Percentiles rank a stretch among this genome's conserved stretches.
phyloP scores from a whole-genome alignment of 2,797 vertebrate species.

The Molossus molossus region DNA sequence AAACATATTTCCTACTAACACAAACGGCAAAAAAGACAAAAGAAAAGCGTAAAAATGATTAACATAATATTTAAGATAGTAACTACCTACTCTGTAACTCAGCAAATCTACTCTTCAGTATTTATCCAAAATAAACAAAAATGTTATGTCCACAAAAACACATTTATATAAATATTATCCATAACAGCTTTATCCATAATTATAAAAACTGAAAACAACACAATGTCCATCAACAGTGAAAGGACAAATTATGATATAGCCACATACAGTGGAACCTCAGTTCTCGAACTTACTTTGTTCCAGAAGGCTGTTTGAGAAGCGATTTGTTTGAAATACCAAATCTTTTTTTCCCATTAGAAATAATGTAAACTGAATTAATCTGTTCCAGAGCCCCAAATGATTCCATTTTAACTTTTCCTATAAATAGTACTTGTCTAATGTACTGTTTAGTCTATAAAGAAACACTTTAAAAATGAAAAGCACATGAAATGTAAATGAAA shows the following conservation, averaged over 20 bases:
- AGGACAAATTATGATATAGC: background rate
- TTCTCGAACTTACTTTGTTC: too few species aligned
- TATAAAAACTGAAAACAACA: background rate
- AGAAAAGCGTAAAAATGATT: background rate
- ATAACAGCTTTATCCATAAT: background rate
- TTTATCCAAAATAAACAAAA: conserved; percentile 10
- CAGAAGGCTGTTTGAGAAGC: too few species aligned
- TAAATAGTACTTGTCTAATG: background rate
- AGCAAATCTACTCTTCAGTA: background rate
- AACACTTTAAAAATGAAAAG: background rate
- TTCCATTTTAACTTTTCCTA: background rate
- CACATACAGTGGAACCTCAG: background rate
- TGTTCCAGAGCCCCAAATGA: background rate
- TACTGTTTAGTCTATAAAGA: background rate
- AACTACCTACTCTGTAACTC: background rate
- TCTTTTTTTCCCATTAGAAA: too few species aligned
- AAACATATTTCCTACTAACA: background rate
- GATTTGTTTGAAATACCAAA: too few species aligned
- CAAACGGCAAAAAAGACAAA: conserved; percentile 32
- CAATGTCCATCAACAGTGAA: background rate
- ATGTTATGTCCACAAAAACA: background rate
- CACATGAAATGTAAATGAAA: background rate
- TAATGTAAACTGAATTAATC: background rate
- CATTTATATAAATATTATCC: background rate
- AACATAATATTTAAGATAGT: background rate